phyloP scores from a whole-genome alignment of 1,140 invertebrate genomes.

The fruit fly (Drosophila melanogaster) region DNA sequence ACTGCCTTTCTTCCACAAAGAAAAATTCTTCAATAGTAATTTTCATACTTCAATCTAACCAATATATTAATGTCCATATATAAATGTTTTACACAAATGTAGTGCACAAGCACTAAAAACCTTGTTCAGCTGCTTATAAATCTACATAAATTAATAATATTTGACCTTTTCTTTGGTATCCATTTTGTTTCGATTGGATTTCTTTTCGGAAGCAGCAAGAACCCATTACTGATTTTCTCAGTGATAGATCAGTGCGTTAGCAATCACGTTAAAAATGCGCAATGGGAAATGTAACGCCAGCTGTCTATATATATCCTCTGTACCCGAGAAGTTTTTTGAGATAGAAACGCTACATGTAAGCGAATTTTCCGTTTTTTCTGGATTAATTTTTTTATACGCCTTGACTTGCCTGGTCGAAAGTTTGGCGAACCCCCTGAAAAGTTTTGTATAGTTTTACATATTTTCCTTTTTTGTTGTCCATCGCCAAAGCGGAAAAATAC shows the following conservation, averaged over 20 bases:
- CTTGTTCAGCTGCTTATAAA: too few relatives aligned
- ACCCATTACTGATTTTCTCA: neutral
- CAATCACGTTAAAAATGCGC: constrained; percentile 74
- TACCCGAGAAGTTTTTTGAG: neutral
- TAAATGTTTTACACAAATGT: too few relatives aligned
- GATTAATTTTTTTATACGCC: constrained; percentile 56
- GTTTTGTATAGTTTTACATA: constrained; percentile 81
- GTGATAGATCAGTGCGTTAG: constrained; percentile 32
- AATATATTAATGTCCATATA: too few relatives aligned
- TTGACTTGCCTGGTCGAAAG: constrained; percentile 37
- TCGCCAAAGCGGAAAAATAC: constrained; percentile 66
- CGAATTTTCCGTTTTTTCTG: constrained; percentile 39
- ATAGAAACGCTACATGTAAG: constrained; percentile 43
- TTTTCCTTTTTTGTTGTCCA: constrained; percentile 35
- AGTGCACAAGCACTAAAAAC: too few relatives aligned
- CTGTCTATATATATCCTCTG: constrained; percentile 38
- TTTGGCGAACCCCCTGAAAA: constrained; percentile 45
- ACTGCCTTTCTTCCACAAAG: neutral
- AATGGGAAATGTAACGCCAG: constrained; percentile 73
- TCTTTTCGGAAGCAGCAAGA: too few relatives aligned
- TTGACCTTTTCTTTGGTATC: too few relatives aligned
- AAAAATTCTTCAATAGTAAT: neutral
- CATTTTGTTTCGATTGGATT: too few relatives aligned
- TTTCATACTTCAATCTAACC: too few relatives aligned
- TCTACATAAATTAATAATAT: too few relatives aligned